phyloP scores from a whole-genome alignment of 2,888 invertebrate genomes.

The Lepidocyrtoides sp. region DNA sequence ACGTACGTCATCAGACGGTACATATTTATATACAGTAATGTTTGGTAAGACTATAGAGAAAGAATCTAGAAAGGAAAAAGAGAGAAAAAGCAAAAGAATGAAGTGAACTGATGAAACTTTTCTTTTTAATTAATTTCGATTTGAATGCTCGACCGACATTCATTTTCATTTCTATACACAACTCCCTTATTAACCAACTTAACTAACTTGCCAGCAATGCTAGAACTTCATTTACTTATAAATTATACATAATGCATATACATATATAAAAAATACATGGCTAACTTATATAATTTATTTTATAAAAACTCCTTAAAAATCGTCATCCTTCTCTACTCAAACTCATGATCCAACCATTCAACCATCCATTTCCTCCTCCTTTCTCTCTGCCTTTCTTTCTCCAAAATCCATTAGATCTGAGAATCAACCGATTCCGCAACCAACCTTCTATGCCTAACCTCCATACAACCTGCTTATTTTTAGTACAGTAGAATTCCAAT shows the following conservation, averaged over 20 bases:
- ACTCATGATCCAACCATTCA: conserved; percentile 45
- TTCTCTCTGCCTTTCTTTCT: not conserved
- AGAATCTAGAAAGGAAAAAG: conserved; percentile 7
- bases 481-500: conserved; percentile 47
- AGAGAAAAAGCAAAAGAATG: conserved; percentile 46
- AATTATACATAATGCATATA: conserved; percentile 19
- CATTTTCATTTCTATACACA: conserved; percentile 47
- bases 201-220: conserved; percentile 63
- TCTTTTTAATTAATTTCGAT: conserved; percentile 81
- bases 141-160: conserved; percentile 78
- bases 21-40: not conserved
- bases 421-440: not conserved
- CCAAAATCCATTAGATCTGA: conserved; percentile 12
- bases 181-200: conserved; percentile 44
- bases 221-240: conserved; percentile 51
- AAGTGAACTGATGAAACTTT: conserved; percentile 75
- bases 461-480: conserved; percentile 44
- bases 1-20: not conserved
- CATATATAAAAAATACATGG: not conserved
- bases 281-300: conserved; percentile 35
- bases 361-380: conserved; percentile 56
- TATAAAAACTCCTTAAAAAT: conserved; percentile 16
- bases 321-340: conserved; percentile 27
- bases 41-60: not conserved
- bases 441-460: not conserved